Percentiles rank a stretch among this genome's conserved stretches.
These are phyloP conservation scores for Coptodon rendalli DNA, from an alignment of 2,113 vertebrate genomes.

Conservation along the genomic window DNA sequence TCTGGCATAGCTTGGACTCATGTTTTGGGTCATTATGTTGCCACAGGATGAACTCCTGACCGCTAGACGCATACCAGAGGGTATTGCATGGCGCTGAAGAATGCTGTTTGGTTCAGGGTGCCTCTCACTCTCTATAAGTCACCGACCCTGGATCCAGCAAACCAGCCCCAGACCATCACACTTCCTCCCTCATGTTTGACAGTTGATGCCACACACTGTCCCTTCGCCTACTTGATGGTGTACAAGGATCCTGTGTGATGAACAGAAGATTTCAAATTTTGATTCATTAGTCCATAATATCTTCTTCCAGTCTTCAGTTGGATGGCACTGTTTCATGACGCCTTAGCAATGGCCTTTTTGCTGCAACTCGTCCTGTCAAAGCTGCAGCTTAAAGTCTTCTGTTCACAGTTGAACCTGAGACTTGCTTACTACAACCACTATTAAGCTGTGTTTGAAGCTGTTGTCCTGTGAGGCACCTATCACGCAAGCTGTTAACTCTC, in stretches of 20 bases:
- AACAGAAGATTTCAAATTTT: not conserved
- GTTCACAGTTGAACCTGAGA: not conserved
- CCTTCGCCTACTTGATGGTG: not conserved
- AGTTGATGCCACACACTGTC: not conserved
- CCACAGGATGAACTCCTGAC: not conserved
- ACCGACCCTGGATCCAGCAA: not conserved
- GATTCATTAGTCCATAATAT: not conserved
- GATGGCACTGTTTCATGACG: not conserved
- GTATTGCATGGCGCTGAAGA: not conserved
- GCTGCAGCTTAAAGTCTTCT: not conserved
- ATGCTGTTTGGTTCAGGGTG: not conserved
- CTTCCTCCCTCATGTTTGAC: not conserved
- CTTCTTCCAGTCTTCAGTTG: not conserved
- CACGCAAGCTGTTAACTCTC: not conserved
- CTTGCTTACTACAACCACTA: not conserved
- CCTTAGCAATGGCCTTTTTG: not conserved
- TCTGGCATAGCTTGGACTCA: not conserved
- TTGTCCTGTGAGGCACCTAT: not conserved
- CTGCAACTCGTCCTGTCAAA: not conserved
- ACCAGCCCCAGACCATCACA: not conserved
- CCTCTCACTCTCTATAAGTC: not conserved
- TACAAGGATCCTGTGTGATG: not conserved
- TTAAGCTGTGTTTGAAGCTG: not conserved
- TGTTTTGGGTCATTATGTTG: not conserved
- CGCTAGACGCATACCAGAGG: not conserved